These are phyloP conservation scores for Cottoperca gobio DNA, from an alignment of 2,797 vertebrate genomes.

Conservation along the genomic window DNA sequence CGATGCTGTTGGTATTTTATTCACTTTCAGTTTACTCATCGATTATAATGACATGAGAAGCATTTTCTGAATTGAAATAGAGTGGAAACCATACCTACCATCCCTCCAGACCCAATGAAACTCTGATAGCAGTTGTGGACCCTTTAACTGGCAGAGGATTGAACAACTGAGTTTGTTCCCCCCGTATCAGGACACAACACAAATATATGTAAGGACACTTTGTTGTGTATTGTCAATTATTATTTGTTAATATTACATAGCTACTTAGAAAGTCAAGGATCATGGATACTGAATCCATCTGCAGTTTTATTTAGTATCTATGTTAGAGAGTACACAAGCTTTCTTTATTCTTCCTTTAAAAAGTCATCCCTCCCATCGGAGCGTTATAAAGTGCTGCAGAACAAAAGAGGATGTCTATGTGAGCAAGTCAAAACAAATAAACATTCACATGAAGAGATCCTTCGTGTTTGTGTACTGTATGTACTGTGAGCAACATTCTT, in stretches of 20 bases:
- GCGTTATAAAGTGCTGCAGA: too few relatives aligned
- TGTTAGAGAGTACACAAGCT: neutral
- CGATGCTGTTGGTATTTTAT: neutral
- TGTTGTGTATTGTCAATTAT: neutral
- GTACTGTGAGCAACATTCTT: conserved; percentile 3
- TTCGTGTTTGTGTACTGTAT: neutral
- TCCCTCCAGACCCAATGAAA: conserved; percentile 2
- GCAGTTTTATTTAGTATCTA: too few relatives aligned
- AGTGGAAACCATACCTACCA: neutral
- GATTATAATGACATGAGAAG: neutral
- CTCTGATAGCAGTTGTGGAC: neutral
- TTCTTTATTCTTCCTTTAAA: neutral
- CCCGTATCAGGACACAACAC: neutral
- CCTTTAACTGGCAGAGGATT: conserved; percentile 3
- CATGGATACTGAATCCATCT: too few relatives aligned
- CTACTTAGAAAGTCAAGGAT: neutral
- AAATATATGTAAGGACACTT: neutral
- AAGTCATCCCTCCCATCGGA: neutral
- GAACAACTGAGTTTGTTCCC: too few relatives aligned
- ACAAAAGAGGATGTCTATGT: too few relatives aligned
- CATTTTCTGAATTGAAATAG: neutral
- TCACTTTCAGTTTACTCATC: neutral
- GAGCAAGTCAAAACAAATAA: too few relatives aligned
- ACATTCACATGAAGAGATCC: too few relatives aligned
- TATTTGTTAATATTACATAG: neutral